Conservation (phyloP, 2,113 vertebrate genomes). For the Poecilia latipinna region DNA sequence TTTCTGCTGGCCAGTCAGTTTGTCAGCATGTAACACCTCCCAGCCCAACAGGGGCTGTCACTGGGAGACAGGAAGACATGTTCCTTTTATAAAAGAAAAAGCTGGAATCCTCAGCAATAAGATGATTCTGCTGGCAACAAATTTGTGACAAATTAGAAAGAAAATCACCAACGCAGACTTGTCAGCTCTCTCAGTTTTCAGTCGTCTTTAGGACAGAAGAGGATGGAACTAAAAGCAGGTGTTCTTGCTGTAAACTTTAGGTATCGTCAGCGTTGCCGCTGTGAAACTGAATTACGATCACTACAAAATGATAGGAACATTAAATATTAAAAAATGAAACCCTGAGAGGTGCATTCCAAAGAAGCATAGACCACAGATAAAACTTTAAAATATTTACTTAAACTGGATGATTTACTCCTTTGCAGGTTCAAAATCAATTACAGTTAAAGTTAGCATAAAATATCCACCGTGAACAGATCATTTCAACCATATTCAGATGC, state of each 20-base stretch:
- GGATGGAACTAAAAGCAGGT: no score
- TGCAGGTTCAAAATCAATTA: no score
- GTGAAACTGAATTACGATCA: neutral
- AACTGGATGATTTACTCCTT: no score
- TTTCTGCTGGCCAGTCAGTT: neutral
- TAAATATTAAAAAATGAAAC: no score
- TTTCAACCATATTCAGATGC: no score
- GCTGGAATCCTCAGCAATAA: neutral
- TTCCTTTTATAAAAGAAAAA: no score
- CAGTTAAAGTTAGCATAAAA: neutral
- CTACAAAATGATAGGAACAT: no score
- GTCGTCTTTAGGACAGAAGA: no score
- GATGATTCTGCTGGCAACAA: neutral
- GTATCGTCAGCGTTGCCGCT: neutral
- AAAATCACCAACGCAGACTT: neutral
- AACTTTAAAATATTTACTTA: neutral
- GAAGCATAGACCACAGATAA: neutral
- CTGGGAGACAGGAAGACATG: no score
- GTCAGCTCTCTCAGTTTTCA: neutral
- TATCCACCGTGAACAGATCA: neutral
- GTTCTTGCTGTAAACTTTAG: neutral
- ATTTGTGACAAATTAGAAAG: neutral
- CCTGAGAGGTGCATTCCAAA: neutral
- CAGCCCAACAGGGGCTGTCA: no score
- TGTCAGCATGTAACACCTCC: neutral